Base-by-base conservation (phyloP, 2,797 vertebrate species). In the Mastacembelus armatus region DNA sequence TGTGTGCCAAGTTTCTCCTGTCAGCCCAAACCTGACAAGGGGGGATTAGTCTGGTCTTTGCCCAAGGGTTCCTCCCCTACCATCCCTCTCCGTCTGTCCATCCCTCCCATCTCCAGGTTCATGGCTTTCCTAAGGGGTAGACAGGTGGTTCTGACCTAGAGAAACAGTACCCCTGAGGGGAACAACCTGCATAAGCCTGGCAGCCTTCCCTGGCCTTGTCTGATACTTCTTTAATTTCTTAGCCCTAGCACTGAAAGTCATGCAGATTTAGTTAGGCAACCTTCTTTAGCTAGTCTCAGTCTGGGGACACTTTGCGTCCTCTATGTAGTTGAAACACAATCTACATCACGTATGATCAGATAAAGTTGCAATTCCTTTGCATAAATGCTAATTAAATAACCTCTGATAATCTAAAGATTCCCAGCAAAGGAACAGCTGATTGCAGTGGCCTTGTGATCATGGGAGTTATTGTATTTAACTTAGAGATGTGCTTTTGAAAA, bases 101-200 rank as follows among this genome's bases (percentile, higher is more conserved):
- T 76, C 44, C 58, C 24, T 74, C 42, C 49, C 54, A 35, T 80
- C 52, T 77, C 80, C 67, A 77, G 56, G 73, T 86, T 79, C 57
- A 14, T 33, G 35, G 38, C 48, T 78, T 71, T 88, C 86, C 87
- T 84, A 61, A 57, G 77, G 64, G 45, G 81, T n/a, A 71, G 86
- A 88, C 89, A 92, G 91, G 90, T 92, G 91, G 85, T 78, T 77
- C 71, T 60, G 65, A 79, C 79, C 86, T 79, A 63, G 72, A 78
- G 84, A 86, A 80, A 75, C 58, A 14, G 38, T 63, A 49, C 63
- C 73, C 85, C 84, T 54, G 62, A 63, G 51, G 85, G 73, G 76
- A 85, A 44, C 76, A 90, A 78, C 81, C 85, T 87, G 77, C 71
- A 66, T 33, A 42, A 63, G 42, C 58, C 77, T 84, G 86, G 64